phyloP scores from a whole-genome alignment of 2,797 vertebrate species.

The Somateria mollissima region DNA sequence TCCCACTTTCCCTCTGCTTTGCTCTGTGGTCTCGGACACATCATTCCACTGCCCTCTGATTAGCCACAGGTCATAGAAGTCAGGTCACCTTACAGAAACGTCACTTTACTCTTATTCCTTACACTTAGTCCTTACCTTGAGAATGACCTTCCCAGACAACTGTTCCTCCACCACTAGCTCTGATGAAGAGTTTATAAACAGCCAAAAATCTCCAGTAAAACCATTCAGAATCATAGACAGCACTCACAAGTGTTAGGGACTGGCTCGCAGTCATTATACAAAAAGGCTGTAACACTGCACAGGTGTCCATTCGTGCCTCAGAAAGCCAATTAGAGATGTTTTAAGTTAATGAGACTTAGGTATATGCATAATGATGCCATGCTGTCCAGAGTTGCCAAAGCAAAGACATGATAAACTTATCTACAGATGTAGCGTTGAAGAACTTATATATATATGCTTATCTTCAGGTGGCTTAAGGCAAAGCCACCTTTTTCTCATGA shows the following conservation, averaged over 20 bases:
- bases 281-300: neutral
- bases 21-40: neutral
- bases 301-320: neutral
- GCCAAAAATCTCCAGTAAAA: neutral
- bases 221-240: neutral
- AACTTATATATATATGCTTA: neutral
- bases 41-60: neutral
- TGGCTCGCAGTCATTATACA: rapidly evolving
- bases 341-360: neutral
- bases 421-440: neutral
- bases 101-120: neutral
- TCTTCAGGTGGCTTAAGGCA: neutral
- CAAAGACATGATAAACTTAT: neutral
- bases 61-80: neutral
- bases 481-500: neutral
- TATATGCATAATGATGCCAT: neutral
- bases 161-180: neutral
- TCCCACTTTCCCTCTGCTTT: neutral
- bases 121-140: neutral
- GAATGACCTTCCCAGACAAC: neutral
- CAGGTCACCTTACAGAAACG: neutral
- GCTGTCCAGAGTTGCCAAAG: neutral
- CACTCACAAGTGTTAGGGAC: neutral
- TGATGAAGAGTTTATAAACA: neutral
- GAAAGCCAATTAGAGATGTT: neutral